Evolutionary conservation across 2,797 vertebrate genomes (phyloP).

Genomic region (Melopsittacus undulatus): DNA sequence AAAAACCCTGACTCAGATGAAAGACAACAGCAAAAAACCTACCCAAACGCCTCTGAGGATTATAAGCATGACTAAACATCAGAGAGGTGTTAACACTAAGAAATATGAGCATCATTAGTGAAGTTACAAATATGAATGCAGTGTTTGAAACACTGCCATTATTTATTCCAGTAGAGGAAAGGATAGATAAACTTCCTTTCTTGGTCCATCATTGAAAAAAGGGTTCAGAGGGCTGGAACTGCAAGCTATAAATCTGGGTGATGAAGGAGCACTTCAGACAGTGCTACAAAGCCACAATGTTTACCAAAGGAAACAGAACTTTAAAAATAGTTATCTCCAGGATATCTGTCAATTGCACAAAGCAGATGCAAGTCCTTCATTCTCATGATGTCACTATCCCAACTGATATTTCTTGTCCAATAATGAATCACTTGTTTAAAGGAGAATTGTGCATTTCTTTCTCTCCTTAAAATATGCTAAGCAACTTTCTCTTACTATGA

Average conservation of each 20-base stretch:
- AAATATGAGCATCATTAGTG: slow-evolving; percentile 35
- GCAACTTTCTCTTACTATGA: not conserved
- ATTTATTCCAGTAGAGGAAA: slow-evolving; percentile 47
- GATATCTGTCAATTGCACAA: not conserved
- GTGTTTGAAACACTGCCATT: slow-evolving; percentile 32
- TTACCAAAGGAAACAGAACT: slow-evolving; percentile 45
- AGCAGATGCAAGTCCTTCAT: not conserved
- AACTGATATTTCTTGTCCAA: not conserved
- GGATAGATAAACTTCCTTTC: slow-evolving; percentile 54
- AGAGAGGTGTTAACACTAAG: slow-evolving; percentile 11
- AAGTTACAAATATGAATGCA: slow-evolving; percentile 28
- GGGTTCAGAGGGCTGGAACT: not conserved
- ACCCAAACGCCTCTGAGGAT: not conserved
- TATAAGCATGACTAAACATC: slow-evolving; percentile 27
- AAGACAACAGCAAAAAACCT: not conserved
- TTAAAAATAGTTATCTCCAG: slow-evolving; percentile 32
- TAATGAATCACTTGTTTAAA: not conserved
- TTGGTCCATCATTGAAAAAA: not conserved
- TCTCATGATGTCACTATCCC: not conserved
- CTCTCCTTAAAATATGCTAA: not conserved
- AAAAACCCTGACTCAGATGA: not conserved
- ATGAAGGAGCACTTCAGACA: slow-evolving; percentile 5
- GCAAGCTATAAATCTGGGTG: slow-evolving; percentile 36
- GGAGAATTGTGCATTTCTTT: not conserved
- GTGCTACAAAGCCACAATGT: not conserved